phyloP scores from a whole-genome alignment of 2,888 invertebrate genomes.

The Hofmannophila pseudospretella region DNA sequence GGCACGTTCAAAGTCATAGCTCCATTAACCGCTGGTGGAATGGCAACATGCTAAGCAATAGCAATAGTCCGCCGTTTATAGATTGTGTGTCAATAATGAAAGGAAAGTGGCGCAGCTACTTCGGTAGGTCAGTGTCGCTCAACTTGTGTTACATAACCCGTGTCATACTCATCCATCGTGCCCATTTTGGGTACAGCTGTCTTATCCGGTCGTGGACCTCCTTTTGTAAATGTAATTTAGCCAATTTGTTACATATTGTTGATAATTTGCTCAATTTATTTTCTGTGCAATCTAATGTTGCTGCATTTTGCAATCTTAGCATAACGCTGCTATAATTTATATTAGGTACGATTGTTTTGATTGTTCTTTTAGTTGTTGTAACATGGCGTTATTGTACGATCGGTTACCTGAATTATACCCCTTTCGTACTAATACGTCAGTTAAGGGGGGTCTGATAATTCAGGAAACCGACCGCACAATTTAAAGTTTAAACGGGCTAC shows the following conservation, averaged over 20 bases:
- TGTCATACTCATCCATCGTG: constrained; percentile 60
- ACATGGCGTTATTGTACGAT: too few relatives aligned
- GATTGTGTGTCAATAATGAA: constrained; percentile 74
- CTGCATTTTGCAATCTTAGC: not conserved
- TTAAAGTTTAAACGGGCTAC: too few relatives aligned
- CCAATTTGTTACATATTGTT: not conserved
- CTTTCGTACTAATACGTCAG: not conserved
- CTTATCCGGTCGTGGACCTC: constrained; percentile 16
- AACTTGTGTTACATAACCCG: constrained; percentile 54
- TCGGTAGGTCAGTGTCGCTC: constrained; percentile 73
- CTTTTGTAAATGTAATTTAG: constrained; percentile 15
- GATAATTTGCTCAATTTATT: not conserved
- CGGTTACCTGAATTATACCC: too few relatives aligned
- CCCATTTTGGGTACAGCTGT: constrained; percentile 44
- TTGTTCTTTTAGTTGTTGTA: not conserved
- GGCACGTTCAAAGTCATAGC: too few relatives aligned
- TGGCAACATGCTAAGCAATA: constrained; percentile 32
- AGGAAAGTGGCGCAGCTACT: constrained; percentile 68
- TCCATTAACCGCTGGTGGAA: too few relatives aligned
- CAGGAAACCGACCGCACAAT: too few relatives aligned
- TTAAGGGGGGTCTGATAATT: too few relatives aligned
- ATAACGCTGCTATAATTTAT: not conserved
- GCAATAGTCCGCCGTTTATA: constrained; percentile 48
- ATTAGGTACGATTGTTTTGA: not conserved
- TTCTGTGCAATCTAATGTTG: not conserved